Base-by-base conservation (phyloP, 2,113 vertebrate species). In the Lasiurus cinereus region DNA sequence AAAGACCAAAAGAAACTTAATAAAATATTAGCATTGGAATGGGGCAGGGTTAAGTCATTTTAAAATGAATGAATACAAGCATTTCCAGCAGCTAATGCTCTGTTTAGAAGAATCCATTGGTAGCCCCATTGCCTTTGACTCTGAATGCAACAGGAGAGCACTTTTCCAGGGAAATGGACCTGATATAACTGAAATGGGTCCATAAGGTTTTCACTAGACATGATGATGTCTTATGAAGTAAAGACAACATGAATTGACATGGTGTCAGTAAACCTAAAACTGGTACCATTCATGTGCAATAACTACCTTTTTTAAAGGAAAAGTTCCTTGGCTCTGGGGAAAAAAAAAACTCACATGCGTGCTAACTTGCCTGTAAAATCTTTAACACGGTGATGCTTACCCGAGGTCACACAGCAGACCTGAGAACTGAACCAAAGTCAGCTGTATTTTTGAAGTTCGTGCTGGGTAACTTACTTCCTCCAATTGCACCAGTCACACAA, bases 121-220 rank as follows among this genome's bases (percentile, higher is more conserved):
- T 24, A 73, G 29, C 24, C 56, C 56, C n/a, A 21, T 86, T 8
- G 10, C 70, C 52, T 36, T 46, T 36, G 59, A 80, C 27, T 48
- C 33, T 72, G 72, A 70, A 46, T 2, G 3, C n/a, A 85, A 64
- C 19, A 88, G 9, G 88, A 82, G n/a, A n/a, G 3, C 7, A 66
- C 56, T 88, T 94, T 96, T 89, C 54, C 27, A 64, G 69, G 91
- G 82, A 92, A 94, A 90, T 94, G 64, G 88, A 84, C 67, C 90
- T 88, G 77, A 86, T 78, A 18, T 80, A 77, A 92, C 80, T 70
- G 74, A 48, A 69, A 83, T 92, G 69, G 29, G 88, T 79, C 90
- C 74, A 52, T 48, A 66, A 74, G 48, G 36, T 69, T 93, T 96
- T 89, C 19, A 31, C 13, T 89, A 33, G 92, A 72, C n/a, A 79